phyloP scores from a whole-genome alignment of 2,888 invertebrate species.

The Cephus sareptanus region DNA sequence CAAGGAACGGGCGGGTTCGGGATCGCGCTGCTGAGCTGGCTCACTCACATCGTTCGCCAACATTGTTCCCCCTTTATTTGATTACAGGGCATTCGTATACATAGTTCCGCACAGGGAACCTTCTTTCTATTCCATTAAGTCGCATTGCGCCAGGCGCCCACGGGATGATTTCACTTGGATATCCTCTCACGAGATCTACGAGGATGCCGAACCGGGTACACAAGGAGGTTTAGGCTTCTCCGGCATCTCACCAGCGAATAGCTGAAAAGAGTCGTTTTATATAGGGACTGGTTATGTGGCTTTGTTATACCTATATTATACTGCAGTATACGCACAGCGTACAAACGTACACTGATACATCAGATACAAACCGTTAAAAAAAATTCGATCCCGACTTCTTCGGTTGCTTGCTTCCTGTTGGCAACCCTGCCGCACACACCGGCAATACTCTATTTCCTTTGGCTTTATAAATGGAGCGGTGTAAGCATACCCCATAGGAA shows the following conservation, averaged over 20 bases:
- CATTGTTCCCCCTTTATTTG: constrained; percentile 65
- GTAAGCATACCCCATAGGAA: constrained; percentile 58
- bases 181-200: not conserved
- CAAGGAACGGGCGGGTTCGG: constrained; percentile 66
- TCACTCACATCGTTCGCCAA: constrained; percentile 60
- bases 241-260: not conserved
- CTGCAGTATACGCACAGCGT: not conserved
- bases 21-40: constrained; percentile 63
- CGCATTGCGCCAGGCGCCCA: constrained; percentile 28
- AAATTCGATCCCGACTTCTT: not conserved
- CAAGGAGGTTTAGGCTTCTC: not conserved
- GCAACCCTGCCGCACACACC: not conserved
- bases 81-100: constrained; percentile 64
- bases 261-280: not conserved
- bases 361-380: not conserved
- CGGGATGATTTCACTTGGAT: not conserved
- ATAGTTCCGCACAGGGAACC: constrained; percentile 51
- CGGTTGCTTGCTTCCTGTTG: not conserved
- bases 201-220: not conserved
- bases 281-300: not conserved
- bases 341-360: not conserved
- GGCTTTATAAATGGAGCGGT: constrained; percentile 59
- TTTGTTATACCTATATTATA: not conserved
- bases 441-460: constrained; percentile 10
- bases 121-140: constrained; percentile 50